Evolutionary conservation across 2,888 invertebrate genomes (phyloP).

Genomic region (Zootermopsis nevadensis): DNA sequence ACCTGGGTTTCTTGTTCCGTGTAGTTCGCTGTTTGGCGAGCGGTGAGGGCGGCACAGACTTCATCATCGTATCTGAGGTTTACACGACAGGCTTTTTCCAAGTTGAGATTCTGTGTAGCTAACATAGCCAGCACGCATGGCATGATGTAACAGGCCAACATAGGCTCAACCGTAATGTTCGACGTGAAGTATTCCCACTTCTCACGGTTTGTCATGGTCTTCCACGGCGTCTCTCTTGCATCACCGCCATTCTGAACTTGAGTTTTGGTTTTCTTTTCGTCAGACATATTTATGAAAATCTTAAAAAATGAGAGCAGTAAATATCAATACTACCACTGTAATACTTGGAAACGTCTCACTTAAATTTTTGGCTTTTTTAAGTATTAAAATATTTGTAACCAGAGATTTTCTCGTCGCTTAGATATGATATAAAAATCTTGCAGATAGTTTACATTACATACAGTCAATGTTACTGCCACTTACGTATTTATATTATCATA

Average conservation of each 20-base stretch:
- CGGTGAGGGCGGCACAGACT: conserved; percentile 81
- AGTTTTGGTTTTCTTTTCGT: not conserved
- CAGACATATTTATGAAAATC: too few species aligned
- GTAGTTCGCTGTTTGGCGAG: conserved; percentile 76
- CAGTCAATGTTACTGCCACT: too few species aligned
- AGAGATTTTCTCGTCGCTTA: too few species aligned
- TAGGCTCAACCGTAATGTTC: conserved; percentile 80
- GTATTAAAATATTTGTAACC: too few species aligned
- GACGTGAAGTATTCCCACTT: conserved; percentile 70
- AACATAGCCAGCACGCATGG: conserved; percentile 75
- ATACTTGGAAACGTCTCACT: too few species aligned
- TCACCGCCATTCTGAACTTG: not conserved
- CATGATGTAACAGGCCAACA: conserved; percentile 78
- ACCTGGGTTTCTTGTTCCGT: conserved; percentile 72
- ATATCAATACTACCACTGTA: too few species aligned
- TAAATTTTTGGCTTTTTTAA: too few species aligned
- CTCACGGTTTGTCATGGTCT: conserved; percentile 48
- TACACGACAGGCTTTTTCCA: conserved; percentile 88
- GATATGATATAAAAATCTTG: too few species aligned
- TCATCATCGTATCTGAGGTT: conserved; percentile 79
- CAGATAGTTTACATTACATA: too few species aligned
- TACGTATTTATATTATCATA: too few species aligned
- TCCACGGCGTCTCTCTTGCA: conserved; percentile 27
- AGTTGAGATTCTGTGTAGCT: conserved; percentile 85
- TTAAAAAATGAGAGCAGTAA: too few species aligned